Evolutionary conservation across 1,140 invertebrate species (phyloP), one percentile per base, ranked within the genome.

Genomic region (Brachionus asplanchnoidis): DNA sequence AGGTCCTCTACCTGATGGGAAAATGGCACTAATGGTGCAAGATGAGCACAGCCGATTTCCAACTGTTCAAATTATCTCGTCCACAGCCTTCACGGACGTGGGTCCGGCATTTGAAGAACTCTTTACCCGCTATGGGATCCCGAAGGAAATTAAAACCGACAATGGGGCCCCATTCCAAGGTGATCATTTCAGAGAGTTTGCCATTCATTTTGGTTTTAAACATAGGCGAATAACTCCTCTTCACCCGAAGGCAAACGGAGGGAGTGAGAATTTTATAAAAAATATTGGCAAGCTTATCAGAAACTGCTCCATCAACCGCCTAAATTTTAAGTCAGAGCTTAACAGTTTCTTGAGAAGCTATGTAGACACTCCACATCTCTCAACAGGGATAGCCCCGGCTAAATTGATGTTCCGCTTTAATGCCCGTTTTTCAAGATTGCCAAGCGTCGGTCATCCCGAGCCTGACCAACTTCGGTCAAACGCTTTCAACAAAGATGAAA

Each of bases 11-110:
- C 87, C 86, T 36, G 84, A 42, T 26, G 86, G 86, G n/a, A 78
- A 46, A 46, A 46, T 87, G 66, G 68, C 87, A 8, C 65, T 87
- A 11, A 87, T 87, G 7, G 50, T 88, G 4, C 84, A 85, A 6
- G 87, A 88, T 85, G 86, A 88, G 53, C 87, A 86, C 36, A 87
- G 87, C 6, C 36, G 86, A 79, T 88, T 87, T 77, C 87, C 88
- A 8, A 85, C 86, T 5, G 86, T 88, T 8, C 86, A 87, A 82
- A 83, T 86, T 14, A 80, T 86, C 84, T 17, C 66, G 36, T 20
- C 78, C 86, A 85, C 36, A 44, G 78, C 56, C 66, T 73, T 20
- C 84, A 65, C 20, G 32, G 83, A 46, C 44, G 44, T 46, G 44
- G 44, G 44, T 46, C 44, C 44, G 44, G 44, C 20, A 83, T 85